Evolutionary conservation across 1,140 invertebrate genomes (phyloP).

Genomic region (silkworm (Bombyx mori)): ASM3026992v2 NC_085119.1:6821001-6821500

Average conservation of each 20-base stretch:
- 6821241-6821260: slow-evolving; percentile 36
- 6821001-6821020: no score
- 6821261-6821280: slow-evolving; percentile 42
- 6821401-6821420: slow-evolving; percentile 21
- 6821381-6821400: slow-evolving; percentile 58
- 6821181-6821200: slow-evolving; percentile 58
- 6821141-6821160: slow-evolving; percentile 6
- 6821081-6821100: no score
- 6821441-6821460: slow-evolving; percentile 13
- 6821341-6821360: slow-evolving; percentile 63
- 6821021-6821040: no score
- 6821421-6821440: slow-evolving; percentile 11
- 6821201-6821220: slow-evolving; percentile 68
- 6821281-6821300: slow-evolving; percentile 70
- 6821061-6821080: no score
- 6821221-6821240: slow-evolving; percentile 64
- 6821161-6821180: slow-evolving; percentile 19
- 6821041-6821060: no score
- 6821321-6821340: slow-evolving; percentile 59
- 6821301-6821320: slow-evolving; percentile 53
- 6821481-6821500: background rate
- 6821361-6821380: slow-evolving; percentile 70
- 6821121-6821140: slow-evolving; percentile 1
- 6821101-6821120: background rate
- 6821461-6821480: slow-evolving; percentile 11